Percentiles rank a stretch among this genome's conserved stretches.
Conservation (phyloP, 2,888 invertebrate species). For the Chalcosyrphus nemorum region DNA sequence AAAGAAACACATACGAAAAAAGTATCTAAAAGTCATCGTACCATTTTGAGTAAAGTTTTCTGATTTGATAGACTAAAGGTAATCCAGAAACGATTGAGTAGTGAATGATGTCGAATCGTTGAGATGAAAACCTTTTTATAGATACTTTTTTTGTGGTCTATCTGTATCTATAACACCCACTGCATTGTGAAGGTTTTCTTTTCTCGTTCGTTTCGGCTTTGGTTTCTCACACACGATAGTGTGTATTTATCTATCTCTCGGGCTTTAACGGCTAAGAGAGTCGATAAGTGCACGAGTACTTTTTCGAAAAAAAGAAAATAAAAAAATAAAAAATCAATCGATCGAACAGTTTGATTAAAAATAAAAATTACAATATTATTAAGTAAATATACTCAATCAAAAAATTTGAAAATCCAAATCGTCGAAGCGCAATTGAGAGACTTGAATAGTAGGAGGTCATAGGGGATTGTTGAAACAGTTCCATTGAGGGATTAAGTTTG, state of each 20-base stretch:
- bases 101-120: constrained; percentile 43
- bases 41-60: constrained; percentile 45
- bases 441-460: constrained; percentile 44
- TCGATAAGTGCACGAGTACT: constrained; percentile 29
- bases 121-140: constrained; percentile 52
- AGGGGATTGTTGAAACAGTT: constrained; percentile 51
- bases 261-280: no score
- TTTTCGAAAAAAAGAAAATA: constrained; percentile 36
- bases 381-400: constrained; percentile 53
- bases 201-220: no score
- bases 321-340: constrained; percentile 26
- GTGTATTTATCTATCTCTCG: constrained; percentile 2
- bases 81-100: constrained; percentile 51
- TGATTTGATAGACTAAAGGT: constrained; percentile 16
- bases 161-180: no score
- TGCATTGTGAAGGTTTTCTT: constrained; percentile 15
- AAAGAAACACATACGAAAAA: background rate
- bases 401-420: constrained; percentile 26
- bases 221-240: no score
- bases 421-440: constrained; percentile 28
- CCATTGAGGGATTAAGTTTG: constrained; percentile 42
- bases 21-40: background rate
- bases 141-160: no score
- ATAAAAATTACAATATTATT: no score
- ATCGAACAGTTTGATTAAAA: constrained; percentile 20